These are phyloP conservation scores for Probosciger aterrimus DNA, from an alignment of 2,113 vertebrate genomes.

Conservation along the genomic window DNA sequence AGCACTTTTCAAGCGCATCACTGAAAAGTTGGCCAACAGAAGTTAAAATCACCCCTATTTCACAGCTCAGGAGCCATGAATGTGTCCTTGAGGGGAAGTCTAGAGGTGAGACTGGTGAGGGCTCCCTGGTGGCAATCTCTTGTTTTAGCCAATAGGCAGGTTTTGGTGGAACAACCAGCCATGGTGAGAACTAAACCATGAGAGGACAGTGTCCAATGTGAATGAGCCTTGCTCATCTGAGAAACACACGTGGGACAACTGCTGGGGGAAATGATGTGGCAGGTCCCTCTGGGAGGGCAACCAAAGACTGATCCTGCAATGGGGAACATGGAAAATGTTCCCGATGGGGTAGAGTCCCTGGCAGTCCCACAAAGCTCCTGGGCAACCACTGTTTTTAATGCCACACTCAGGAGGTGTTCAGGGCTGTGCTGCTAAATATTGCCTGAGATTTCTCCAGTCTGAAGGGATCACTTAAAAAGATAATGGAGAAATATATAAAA, in stretches of 20 bases:
- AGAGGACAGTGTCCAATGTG: not conserved
- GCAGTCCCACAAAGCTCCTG: accelerated
- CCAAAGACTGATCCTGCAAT: not conserved
- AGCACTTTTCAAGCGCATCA: not conserved
- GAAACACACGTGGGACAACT: not conserved
- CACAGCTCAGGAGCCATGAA: not conserved
- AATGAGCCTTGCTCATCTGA: not conserved
- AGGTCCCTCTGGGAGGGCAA: not conserved
- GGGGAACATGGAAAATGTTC: not conserved
- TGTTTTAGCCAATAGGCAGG: not conserved
- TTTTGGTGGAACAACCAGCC: not conserved
- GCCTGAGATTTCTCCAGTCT: not conserved
- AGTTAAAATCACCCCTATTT: not conserved
- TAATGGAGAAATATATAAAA: not conserved
- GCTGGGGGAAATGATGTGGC: not conserved
- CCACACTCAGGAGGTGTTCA: not conserved
- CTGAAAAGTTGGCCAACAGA: accelerated
- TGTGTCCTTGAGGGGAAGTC: not conserved
- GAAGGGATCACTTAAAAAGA: not conserved
- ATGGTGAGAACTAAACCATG: not conserved
- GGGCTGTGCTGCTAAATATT: not conserved
- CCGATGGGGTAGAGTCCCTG: not conserved
- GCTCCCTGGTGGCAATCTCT: not conserved
- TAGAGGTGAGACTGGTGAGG: not conserved
- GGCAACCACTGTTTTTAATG: accelerated